These are phyloP conservation scores for Drosophila siamana DNA, from an alignment of 2,888 invertebrate genomes.

Conservation along the genomic window DNA sequence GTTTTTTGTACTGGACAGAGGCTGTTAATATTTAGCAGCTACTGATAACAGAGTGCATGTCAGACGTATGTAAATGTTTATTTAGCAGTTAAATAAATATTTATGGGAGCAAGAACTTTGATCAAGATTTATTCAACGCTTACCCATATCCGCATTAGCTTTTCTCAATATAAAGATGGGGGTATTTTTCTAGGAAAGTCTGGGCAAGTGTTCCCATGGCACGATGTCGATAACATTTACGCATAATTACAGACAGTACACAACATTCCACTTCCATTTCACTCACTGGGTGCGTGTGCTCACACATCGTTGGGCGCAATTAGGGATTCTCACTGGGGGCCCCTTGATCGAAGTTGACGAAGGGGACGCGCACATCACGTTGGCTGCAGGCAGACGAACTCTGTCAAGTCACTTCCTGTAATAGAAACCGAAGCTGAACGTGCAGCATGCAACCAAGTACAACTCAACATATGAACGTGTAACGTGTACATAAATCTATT, in stretches of 20 bases:
- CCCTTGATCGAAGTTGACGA: constrained; percentile 44
- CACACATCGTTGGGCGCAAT: constrained; percentile 65
- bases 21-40: constrained; percentile 6
- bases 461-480: constrained; percentile 50
- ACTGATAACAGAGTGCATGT: constrained; percentile 15
- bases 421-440: constrained; percentile 64
- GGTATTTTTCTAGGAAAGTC: constrained; percentile 26
- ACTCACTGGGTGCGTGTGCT: constrained; percentile 52
- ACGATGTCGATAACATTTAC: constrained; percentile 66
- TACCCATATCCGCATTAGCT: constrained; percentile 7
- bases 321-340: constrained; percentile 45
- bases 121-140: constrained; percentile 5
- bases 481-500: constrained; percentile 60
- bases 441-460: constrained; percentile 32
- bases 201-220: constrained; percentile 47
- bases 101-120: constrained; percentile 10
- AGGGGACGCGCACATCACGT: not conserved
- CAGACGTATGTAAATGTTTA: constrained; percentile 1
- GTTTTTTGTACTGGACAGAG: not conserved
- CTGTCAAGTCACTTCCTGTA: constrained; percentile 81
- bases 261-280: not conserved
- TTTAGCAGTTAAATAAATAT: constrained; percentile 24
- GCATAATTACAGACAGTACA: constrained; percentile 66
- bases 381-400: constrained; percentile 45
- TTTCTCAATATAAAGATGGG: not conserved